These are phyloP conservation scores for Scortum barcoo DNA, from an alignment of 2,113 vertebrate genomes.

Conservation along the genomic window DNA sequence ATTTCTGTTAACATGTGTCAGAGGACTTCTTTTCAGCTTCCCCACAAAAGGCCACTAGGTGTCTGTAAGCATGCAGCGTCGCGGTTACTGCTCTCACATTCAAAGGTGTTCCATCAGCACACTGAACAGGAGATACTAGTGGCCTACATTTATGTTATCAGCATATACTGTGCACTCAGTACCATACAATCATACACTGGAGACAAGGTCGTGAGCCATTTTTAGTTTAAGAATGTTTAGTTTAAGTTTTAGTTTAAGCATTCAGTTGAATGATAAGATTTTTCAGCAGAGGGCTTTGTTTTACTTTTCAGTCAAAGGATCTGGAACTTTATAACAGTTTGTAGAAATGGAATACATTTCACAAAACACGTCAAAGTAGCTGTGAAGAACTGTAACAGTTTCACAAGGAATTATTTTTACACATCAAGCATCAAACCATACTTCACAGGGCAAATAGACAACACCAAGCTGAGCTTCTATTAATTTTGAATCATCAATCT, in stretches of 20 bases:
- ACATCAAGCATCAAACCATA: constrained; percentile 7
- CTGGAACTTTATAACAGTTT: neutral
- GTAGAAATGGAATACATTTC: neutral
- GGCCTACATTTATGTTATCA: neutral
- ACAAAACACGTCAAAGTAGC: neutral
- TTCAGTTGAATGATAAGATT: neutral
- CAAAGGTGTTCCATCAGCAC: too few species aligned
- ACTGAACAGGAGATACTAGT: too few species aligned
- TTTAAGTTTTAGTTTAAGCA: too few species aligned
- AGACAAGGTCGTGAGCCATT: neutral
- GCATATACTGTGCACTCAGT: neutral
- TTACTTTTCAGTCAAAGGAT: neutral
- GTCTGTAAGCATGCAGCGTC: too few species aligned
- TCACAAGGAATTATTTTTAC: constrained; percentile 21
- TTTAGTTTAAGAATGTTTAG: too few species aligned
- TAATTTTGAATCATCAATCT: constrained; percentile 7
- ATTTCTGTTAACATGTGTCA: too few species aligned
- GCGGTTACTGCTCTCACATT: too few species aligned
- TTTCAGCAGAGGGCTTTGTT: neutral
- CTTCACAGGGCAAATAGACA: constrained; percentile 20
- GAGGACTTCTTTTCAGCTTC: too few species aligned
- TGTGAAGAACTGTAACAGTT: neutral
- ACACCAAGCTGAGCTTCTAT: neutral
- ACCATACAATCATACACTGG: neutral
- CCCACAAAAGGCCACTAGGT: too few species aligned